Evolutionary conservation across 1,140 invertebrate genomes (phyloP).

Genomic region (Trachelipus rathkii): DNA sequence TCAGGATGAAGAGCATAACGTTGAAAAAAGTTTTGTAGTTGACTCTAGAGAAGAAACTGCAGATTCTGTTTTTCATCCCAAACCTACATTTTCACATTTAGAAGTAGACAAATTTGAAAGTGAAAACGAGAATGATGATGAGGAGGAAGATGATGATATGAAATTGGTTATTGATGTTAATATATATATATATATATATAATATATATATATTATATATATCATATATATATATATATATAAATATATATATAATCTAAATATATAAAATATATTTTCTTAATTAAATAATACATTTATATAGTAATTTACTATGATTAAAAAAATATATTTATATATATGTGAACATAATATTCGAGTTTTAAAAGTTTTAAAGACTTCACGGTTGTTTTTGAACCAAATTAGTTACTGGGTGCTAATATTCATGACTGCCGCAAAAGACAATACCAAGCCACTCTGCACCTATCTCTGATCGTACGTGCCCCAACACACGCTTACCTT

Average conservation of each 20-base stretch:
- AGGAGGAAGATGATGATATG: neutral
- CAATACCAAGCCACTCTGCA: too few species aligned
- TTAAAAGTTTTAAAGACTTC: too few species aligned
- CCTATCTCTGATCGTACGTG: too few species aligned
- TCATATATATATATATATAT: neutral
- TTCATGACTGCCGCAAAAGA: too few species aligned
- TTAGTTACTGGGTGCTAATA: too few species aligned
- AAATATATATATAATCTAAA: neutral
- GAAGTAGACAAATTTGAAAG: neutral
- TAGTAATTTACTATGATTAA: too few species aligned
- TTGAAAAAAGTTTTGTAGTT: neutral
- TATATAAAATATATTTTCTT: neutral
- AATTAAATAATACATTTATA: neutral
- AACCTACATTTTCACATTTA: neutral
- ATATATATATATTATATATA: neutral
- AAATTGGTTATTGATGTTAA: too few species aligned
- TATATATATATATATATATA: neutral
- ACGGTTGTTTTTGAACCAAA: too few species aligned
- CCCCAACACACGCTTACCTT: too few species aligned
- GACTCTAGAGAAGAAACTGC: too few species aligned
- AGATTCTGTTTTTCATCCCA: neutral
- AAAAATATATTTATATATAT: constrained; percentile 2
- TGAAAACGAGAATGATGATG: neutral
- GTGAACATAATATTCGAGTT: too few species aligned
- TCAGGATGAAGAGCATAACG: neutral